These are phyloP conservation scores for Caenorhabditis japonica DNA, from an alignment of 2,888 invertebrate genomes.

Conservation along the genomic window DNA sequence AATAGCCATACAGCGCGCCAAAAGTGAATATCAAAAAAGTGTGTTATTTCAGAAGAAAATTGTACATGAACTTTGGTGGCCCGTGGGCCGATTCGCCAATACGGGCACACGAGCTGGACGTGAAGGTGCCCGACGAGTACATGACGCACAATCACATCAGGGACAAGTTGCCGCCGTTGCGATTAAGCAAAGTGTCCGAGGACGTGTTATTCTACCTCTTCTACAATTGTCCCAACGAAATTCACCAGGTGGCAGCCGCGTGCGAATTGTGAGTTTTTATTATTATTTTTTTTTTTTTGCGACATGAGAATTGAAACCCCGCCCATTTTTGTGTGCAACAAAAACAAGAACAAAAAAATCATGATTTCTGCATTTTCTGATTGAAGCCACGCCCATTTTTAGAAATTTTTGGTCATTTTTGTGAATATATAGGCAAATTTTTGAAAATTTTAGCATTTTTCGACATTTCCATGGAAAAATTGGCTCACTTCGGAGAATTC, in stretches of 20 bases:
- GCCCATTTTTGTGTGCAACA: too few relatives aligned
- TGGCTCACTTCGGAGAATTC: too few relatives aligned
- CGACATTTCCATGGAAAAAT: too few relatives aligned
- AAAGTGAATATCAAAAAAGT: too few relatives aligned
- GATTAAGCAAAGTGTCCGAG: conserved; percentile 90
- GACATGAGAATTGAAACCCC: background rate
- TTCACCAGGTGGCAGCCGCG: conserved; percentile 96
- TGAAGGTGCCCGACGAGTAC: conserved; percentile 84
- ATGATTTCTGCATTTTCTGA: too few relatives aligned
- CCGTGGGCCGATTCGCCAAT: conserved; percentile 98
- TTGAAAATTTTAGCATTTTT: too few relatives aligned
- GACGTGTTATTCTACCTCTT: conserved; percentile 98
- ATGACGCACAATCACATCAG: conserved; percentile 94
- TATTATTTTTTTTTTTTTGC: conserved; percentile 10
- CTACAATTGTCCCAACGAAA: conserved; percentile 98
- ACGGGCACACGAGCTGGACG: conserved; percentile 92
- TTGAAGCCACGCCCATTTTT: too few relatives aligned
- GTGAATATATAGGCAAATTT: too few relatives aligned
- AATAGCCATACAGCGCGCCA: too few relatives aligned
- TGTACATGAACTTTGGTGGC: conserved; percentile 97
- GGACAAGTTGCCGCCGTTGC: conserved; percentile 86
- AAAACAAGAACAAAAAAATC: too few relatives aligned
- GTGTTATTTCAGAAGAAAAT: conserved; percentile 81
- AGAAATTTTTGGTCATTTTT: too few relatives aligned
- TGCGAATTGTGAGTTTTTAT: conserved; percentile 77